Base-by-base conservation (phyloP, 2,797 vertebrate species). In the Acrocephalus scirpaceus region DNA sequence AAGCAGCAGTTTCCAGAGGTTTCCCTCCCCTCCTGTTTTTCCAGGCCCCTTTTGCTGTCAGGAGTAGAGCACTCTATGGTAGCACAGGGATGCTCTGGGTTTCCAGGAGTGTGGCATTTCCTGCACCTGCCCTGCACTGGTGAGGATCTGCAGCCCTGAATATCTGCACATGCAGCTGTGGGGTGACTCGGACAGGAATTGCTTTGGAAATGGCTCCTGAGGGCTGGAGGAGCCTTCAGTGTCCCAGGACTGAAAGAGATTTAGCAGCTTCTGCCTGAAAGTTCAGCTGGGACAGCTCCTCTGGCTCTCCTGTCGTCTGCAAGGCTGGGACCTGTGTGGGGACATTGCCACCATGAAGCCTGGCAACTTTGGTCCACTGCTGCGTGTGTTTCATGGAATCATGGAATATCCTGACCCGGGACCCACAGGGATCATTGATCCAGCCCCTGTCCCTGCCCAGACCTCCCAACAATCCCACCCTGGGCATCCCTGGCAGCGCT, bases 101-200 rank as follows among this genome's bases (percentile, higher is more conserved):
- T 25, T 42, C 65, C 32, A 32, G 53, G 50, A 40, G 4, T 1
- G 20, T 6, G 38, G 18, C 18, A 23, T 66, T 67, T 70, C 32
- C 50, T 53, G 66, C 21, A 18, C 36, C 32, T 58, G 53, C 53
- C 47, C 22, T 9, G 36, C 32, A 22, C 71, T 65, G 27, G 13
- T 0, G 8, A 42, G 64, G 48, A 36, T 53, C 48, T 53, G 42
- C 42, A 69, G 53, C 56, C 15, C 40, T n/a, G 34, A 22, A 11
- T 7, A 5, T 22, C 11, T 27, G n/a, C 61, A 53, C 13, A 18
- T 18, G 13, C 69, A 25, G 69, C 36, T 71, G 25, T 23, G 65
- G 15, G 8, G 21, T 6, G 42, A 20, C 64, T 47, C 1, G 0
- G 69, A 18, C 3, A 2, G 47, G 34, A 77, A 32, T 2, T 42